These are phyloP conservation scores for Lutraria lutraria DNA, from an alignment of 2,888 invertebrate species.

Conservation along the genomic window DNA sequence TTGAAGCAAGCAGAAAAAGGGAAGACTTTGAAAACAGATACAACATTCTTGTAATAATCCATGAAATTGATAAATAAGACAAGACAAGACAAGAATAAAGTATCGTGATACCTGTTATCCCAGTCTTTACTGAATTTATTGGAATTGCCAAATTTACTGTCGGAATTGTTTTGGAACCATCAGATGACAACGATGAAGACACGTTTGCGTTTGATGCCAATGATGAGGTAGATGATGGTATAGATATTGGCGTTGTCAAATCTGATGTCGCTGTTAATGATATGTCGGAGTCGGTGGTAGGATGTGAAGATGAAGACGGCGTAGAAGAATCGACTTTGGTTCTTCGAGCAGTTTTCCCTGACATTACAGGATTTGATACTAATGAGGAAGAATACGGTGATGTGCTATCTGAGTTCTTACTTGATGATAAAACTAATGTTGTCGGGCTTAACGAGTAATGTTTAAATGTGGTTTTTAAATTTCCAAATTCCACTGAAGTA, in stretches of 20 bases:
- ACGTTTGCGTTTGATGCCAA: neutral
- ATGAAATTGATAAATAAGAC: too few relatives aligned
- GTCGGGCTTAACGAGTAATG: too few relatives aligned
- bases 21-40: too few relatives aligned
- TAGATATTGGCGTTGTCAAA: neutral
- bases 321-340: neutral
- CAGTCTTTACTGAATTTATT: neutral
- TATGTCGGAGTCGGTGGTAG: neutral
- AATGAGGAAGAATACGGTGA: neutral
- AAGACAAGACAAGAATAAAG: neutral
- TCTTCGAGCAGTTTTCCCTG: neutral
- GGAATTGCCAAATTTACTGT: neutral
- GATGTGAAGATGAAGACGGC: neutral
- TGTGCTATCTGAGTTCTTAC: neutral
- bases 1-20: too few relatives aligned
- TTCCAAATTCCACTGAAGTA: neutral
- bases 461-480: too few relatives aligned
- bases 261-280: neutral
- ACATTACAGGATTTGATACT: neutral
- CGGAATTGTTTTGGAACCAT: neutral
- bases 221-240: neutral
- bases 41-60: too few relatives aligned
- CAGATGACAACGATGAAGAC: neutral
- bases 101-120: neutral
- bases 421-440: neutral